Evolutionary conservation across 2,113 vertebrate genomes (phyloP), one percentile per base, ranked within the genome.

Genomic region (Empidonax traillii): DNA sequence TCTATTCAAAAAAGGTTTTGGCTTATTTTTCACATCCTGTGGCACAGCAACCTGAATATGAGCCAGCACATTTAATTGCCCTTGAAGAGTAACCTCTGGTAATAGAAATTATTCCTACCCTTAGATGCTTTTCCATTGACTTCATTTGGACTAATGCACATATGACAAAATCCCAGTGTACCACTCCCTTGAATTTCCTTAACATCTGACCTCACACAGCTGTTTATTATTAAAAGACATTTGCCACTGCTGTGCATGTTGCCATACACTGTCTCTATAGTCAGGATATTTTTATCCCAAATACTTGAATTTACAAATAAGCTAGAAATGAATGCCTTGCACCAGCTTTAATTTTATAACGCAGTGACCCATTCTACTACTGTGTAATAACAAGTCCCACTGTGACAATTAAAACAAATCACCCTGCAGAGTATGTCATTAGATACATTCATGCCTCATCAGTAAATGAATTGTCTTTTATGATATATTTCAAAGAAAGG

Each of bases 381-480:
- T 95, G 97, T 97, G 97, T 98, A 99, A 99, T 98, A 98, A 98
- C 97, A 95, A 97, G 98, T 98, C 98, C 98, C 98, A 97, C 93
- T 98, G 98, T 98, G 98, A 98, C 98, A 99, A 99, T 99, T 99
- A 99, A 98, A 99, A 99, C 98, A 98, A 99, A 99, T 99, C 98
- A 98, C 97, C 97, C 98, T 97, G 97, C 98, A 98, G 97, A 98
- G 98, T 97, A 97, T 96, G 93, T 98, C 97, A 97, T 98, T 96
- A 97, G 96, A 98, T 98, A 97, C 97, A 98, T 98, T 98, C 98
- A 99, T 98, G 98, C 98, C 98, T 99, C 98, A 98, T 98, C 98
- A 98, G 98, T 98, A 98, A 98, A 97, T 71, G 98, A 98, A 98
- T 98, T 98, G 98, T 98, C 97, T 98, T 98, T 97, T 98, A 98